Conservation (phyloP, 2,888 invertebrate genomes). For the Cataglyphis albicans region DNA sequence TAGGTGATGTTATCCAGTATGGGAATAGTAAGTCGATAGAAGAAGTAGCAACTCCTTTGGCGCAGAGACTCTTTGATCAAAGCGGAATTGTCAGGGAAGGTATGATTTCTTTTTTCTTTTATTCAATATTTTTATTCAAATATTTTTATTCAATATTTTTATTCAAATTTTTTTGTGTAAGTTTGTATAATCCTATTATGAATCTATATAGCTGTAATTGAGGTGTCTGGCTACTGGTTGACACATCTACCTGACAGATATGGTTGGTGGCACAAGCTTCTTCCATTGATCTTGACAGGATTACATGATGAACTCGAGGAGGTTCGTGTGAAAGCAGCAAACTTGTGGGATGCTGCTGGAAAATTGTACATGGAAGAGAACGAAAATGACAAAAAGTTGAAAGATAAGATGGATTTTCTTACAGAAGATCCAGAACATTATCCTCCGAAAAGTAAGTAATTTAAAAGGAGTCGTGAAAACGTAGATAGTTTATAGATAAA, state of each 20-base stretch:
- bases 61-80: conserved; percentile 95
- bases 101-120: conserved; percentile 63
- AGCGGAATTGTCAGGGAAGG: conserved; percentile 91
- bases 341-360: conserved; percentile 92
- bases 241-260: conserved; percentile 93
- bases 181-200: not conserved
- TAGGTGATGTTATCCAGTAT: conserved; percentile 90
- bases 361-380: conserved; percentile 94
- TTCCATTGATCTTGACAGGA: conserved; percentile 94
- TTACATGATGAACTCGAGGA: conserved; percentile 93
- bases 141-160: not conserved
- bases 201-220: conserved; percentile 88
- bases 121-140: not conserved
- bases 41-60: conserved; percentile 92
- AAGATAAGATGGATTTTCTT: conserved; percentile 93
- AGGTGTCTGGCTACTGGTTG: conserved; percentile 93
- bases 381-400: conserved; percentile 91
- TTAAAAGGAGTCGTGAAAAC: not conserved
- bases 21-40: conserved; percentile 91
- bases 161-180: not conserved
- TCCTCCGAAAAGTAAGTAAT: conserved; percentile 88
- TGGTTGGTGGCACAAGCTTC: conserved; percentile 94
- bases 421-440: conserved; percentile 90
- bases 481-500: not conserved
- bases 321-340: conserved; percentile 89